A percentile compares a stretch with the other conserved stretches of the same genome.
These are phyloP conservation scores for Lichenostomus cassidix DNA, from an alignment of 2,113 vertebrate genomes.

Conservation along the genomic window DNA sequence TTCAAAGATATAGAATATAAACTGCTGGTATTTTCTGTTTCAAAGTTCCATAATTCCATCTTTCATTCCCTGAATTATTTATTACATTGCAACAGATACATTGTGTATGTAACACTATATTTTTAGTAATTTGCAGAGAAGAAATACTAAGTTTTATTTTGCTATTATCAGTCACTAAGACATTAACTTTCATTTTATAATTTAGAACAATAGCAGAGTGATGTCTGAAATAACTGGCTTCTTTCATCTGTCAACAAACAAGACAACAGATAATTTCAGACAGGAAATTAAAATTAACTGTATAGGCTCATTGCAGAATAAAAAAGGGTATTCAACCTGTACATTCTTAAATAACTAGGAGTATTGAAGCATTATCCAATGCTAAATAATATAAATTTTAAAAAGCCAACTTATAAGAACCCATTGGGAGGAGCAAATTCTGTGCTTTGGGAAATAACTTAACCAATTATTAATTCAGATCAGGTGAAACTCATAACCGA, in stretches of 20 bases:
- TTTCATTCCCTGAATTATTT: background rate
- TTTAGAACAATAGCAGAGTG: background rate
- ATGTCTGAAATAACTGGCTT: background rate
- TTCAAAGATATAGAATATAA: background rate
- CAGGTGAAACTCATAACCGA: background rate
- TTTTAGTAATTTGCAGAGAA: background rate
- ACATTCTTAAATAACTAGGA: background rate
- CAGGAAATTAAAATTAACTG: background rate
- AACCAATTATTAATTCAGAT: background rate
- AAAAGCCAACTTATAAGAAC: background rate
- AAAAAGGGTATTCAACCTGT: background rate
- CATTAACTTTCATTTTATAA: background rate
- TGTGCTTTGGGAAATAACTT: background rate
- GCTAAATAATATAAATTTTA: background rate
- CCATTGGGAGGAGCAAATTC: background rate
- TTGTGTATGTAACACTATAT: background rate
- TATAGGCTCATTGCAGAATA: background rate
- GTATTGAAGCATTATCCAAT: background rate
- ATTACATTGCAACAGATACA: background rate
- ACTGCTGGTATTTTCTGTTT: background rate
- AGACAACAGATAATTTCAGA: background rate
- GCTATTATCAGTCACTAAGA: background rate
- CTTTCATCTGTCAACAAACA: background rate
- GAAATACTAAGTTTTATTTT: background rate
- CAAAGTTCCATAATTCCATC: background rate